Evolutionary conservation across 2,888 invertebrate genomes (phyloP).

Genomic region (Empis stercorea): DNA sequence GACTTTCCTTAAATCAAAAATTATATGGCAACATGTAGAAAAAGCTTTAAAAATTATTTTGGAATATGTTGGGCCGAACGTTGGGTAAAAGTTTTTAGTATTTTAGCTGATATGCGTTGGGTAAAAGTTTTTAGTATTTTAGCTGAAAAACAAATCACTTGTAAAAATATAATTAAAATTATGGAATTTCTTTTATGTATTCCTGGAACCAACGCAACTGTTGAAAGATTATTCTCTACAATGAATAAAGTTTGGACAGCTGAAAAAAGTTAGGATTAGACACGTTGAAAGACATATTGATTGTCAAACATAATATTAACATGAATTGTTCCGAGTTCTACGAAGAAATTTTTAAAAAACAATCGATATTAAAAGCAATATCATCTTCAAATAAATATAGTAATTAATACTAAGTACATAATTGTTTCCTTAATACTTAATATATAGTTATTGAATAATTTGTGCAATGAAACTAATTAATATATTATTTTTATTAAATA

Average conservation of each 20-base stretch:
- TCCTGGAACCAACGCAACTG: slow-evolving; percentile 6
- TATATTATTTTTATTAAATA: no score
- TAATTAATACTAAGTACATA: no score
- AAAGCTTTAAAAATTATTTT: background rate
- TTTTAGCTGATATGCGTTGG: background rate
- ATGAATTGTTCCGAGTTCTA: no score
- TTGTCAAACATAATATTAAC: no score
- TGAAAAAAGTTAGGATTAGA: slow-evolving; percentile 3
- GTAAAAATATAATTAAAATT: slow-evolving; percentile 6
- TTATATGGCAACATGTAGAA: background rate
- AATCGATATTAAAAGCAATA: no score
- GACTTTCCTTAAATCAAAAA: background rate
- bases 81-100: background rate
- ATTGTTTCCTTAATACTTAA: no score
- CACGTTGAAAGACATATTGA: no score
- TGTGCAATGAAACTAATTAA: no score
- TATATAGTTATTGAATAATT: no score
- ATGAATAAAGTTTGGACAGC: slow-evolving; percentile 7
- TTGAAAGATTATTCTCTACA: slow-evolving; percentile 8
- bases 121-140: slow-evolving; percentile 1
- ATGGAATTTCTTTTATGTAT: slow-evolving; percentile 5
- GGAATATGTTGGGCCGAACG: background rate
- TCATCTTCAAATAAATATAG: no score
- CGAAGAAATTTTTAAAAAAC: no score
- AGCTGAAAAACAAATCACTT: slow-evolving; percentile 2